phyloP scores from a whole-genome alignment of 2,113 vertebrate genomes.

The Corythaeola cristata region DNA sequence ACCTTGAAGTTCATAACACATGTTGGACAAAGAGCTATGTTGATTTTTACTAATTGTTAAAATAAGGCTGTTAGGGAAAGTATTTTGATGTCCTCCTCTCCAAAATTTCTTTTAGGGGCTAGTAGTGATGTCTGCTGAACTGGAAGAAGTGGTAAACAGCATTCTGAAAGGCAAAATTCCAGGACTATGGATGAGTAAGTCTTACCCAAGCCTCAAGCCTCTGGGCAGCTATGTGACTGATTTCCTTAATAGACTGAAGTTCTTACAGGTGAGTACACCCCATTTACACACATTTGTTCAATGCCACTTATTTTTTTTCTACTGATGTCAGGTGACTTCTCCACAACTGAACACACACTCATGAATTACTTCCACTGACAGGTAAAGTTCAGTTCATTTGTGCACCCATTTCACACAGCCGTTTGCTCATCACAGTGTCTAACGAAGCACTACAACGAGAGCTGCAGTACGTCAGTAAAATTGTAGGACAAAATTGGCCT shows the following conservation, averaged over 20 bases:
- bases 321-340: neutral
- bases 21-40: neutral
- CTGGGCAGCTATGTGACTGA: constrained; percentile 87
- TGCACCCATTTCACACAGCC: neutral
- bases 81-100: neutral
- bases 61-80: neutral
- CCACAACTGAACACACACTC: neutral
- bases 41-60: neutral
- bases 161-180: constrained; percentile 86
- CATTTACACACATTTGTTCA: neutral
- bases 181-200: constrained; percentile 87
- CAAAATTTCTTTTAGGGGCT: constrained; percentile 73
- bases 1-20: neutral
- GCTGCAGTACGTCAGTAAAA: neutral
- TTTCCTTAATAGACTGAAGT: constrained; percentile 83
- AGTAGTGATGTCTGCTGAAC: constrained; percentile 86
- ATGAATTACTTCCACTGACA: neutral
- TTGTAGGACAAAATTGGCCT: neutral
- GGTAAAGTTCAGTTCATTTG: neutral
- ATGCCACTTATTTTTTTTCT: neutral
- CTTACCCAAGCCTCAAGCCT: constrained; percentile 89
- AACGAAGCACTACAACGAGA: neutral
- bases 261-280: constrained; percentile 80
- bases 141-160: constrained; percentile 87
- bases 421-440: neutral